A percentile compares a stretch with the other conserved stretches of the same genome.
Evolutionary conservation across 2,797 vertebrate genomes (phyloP).

Genomic region (Mareca penelope): DNA sequence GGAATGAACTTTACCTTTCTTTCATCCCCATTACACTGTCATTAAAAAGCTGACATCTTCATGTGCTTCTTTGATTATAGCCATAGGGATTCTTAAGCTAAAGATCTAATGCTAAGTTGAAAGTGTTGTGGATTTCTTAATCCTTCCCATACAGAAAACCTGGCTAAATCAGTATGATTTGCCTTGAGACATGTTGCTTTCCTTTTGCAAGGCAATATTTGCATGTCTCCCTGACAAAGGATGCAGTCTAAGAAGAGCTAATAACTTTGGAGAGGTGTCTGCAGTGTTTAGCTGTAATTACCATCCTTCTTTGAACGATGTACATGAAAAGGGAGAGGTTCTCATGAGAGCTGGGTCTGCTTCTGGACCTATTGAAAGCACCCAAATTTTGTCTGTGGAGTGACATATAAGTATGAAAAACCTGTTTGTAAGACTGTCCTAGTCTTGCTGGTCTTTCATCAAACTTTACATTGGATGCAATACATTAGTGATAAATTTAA

Average conservation of each 20-base stretch:
- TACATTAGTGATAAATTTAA: neutral
- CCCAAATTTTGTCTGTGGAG: neutral
- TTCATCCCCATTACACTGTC: neutral
- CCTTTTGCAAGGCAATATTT: slow-evolving; percentile 42
- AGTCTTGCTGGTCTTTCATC: neutral
- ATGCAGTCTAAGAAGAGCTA: slow-evolving; percentile 16
- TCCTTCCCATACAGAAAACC: neutral
- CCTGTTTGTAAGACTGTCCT: neutral
- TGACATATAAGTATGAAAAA: neutral
- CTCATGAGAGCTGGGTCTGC: neutral
- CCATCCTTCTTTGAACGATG: neutral
- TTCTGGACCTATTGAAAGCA: neutral
- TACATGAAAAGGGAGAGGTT: neutral
- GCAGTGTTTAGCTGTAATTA: slow-evolving; percentile 47
- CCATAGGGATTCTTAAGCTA: neutral
- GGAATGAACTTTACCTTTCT: slow-evolving; percentile 5
- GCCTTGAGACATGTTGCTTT: slow-evolving; percentile 34
- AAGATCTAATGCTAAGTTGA: neutral
- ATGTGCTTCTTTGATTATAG: neutral
- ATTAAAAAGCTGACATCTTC: slow-evolving; percentile 9
- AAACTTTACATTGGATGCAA: neutral
- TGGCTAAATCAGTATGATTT: slow-evolving; percentile 41
- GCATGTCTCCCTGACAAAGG: slow-evolving; percentile 54
- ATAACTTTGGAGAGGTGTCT: slow-evolving; percentile 25
- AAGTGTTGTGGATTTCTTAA: slow-evolving; percentile 33